Evolutionary conservation across 2,888 invertebrate genomes (phyloP), one percentile per base, ranked within the genome.

Genomic region (Agrochola lota): DNA sequence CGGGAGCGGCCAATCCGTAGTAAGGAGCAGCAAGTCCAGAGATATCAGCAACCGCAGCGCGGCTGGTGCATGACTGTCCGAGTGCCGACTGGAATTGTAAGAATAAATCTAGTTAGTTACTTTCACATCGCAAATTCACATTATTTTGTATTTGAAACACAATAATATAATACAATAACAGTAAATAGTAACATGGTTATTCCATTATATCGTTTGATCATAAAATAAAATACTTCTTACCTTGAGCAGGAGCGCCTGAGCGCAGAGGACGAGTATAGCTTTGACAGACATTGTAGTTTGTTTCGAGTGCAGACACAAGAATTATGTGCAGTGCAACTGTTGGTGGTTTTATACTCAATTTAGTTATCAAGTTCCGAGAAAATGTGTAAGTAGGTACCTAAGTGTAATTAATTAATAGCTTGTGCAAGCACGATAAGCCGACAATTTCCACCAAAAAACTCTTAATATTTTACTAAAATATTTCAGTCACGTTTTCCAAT

Each of bases 241-340:
- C 46, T 73, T 35, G 17, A 66, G 9, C 77, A 76, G 66, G 46
- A 66, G 35, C 11, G 66, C 55, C 26, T 76, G 66, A 26, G 66
- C 66, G 46, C 76, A 76, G 66, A 57, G 40, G n/a, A 79, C 17
- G 7, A 66, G 17, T 17, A 74, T 83, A 43, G 89, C 82, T 73
- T 91, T 90, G 72, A 87, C 64, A 81, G 90, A 89, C 92, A 92
- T 93, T 73, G 76, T 90, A 74, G 63, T 68, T 78, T 74, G 72
- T 78, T 78, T 63, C 70, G n/a, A 80, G 72, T 55, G 52, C 67
- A 75, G 60, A 75, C 59, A 80, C 74, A 17, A 75, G 76, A 83
- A 57, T 79, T 62, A 74, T 71, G 20, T 72, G 74, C 77, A 74
- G 26, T 17, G 23, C 15, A 9, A 20, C 35, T 67, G 23, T 43